Conservation (phyloP, 1,140 invertebrate genomes). For the Whitmania pigra region DNA sequence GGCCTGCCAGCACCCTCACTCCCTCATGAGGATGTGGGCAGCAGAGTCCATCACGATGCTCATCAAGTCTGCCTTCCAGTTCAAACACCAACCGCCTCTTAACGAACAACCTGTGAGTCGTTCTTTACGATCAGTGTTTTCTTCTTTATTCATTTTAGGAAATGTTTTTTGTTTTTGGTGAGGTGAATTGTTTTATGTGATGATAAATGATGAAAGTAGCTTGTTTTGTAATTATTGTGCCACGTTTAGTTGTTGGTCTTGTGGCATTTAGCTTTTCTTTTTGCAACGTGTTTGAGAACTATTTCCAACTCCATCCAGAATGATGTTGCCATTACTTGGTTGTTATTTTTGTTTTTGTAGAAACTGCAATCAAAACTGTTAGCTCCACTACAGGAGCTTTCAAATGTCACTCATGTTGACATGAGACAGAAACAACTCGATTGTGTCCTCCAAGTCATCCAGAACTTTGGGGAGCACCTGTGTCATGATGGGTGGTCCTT, state of each 20-base stretch:
- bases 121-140: neutral
- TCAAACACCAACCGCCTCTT: conserved; percentile 63
- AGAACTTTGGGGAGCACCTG: conserved; percentile 76
- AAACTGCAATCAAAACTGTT: conserved; percentile 71
- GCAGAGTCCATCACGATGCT: conserved; percentile 89
- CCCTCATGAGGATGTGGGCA: conserved; percentile 89
- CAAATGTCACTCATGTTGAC: conserved; percentile 73
- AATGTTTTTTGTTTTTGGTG: neutral
- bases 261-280: too few species aligned
- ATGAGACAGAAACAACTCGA: conserved; percentile 87
- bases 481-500: conserved; percentile 78
- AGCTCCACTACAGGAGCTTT: conserved; percentile 75
- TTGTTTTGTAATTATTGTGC: too few species aligned
- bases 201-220: too few species aligned
- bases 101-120: conserved; percentile 64
- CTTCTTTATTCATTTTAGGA: neutral
- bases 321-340: neutral
- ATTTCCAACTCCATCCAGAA: neutral
- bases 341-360: conserved; percentile 38
- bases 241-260: too few species aligned
- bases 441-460: conserved; percentile 79
- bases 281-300: too few species aligned
- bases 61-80: conserved; percentile 72
- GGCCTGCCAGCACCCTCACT: conserved; percentile 80
- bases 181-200: neutral